Evolutionary conservation across 2,888 invertebrate species (phyloP), one percentile per base, ranked within the genome.

Genomic region (Pseudolycoriella hygida): DNA sequence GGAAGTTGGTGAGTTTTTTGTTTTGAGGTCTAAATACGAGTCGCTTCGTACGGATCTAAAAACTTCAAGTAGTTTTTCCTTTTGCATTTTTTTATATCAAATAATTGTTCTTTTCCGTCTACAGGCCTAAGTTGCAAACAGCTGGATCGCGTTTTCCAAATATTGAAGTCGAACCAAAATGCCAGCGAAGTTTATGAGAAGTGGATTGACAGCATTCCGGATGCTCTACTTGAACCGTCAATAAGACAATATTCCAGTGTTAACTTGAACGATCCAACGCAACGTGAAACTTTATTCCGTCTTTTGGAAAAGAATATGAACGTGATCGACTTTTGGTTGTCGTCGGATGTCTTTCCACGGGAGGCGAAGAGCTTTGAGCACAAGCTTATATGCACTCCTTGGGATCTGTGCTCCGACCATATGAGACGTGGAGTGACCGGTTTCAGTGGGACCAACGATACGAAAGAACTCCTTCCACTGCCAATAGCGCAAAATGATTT

Each of bases 361-460:
- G 43, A 43, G 25, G 43, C 43, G n/a, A 37, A 43, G 20, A 20
- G 14, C 18, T 43, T 43, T 20, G 43, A 43, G 8, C 12, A 18
- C 2, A 43, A 43, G 10, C 14, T 37, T 1, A 43, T 37, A 14
- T 43, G 43, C 20, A 38, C 43, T 11, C 34, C 38, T 11, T 43
- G 43, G 43, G 43, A 43, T 14, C 20, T 43, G 15, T 43, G 37
- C 20, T 19, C 11, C 12, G 43, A 43, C 10, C 37, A 37, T 11
- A n/a, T 43, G 37, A 2, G 15, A 38, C n/a, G 34, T 38, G 2
- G 2, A 6, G 38, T 43, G 2, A 43, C 43, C 19, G 43, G 43
- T 8, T 38, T 43, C 25, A 43, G 43, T 11, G 43, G 43, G 14
- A 43, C 43, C n/a, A 43, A 43, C 10, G 43, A 43, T 10, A 43